Percentiles rank a stretch among this genome's conserved stretches.
These are phyloP conservation scores for Onychomys arenicola DNA, from an alignment of 2,797 vertebrate species.

Conservation along the genomic window DNA sequence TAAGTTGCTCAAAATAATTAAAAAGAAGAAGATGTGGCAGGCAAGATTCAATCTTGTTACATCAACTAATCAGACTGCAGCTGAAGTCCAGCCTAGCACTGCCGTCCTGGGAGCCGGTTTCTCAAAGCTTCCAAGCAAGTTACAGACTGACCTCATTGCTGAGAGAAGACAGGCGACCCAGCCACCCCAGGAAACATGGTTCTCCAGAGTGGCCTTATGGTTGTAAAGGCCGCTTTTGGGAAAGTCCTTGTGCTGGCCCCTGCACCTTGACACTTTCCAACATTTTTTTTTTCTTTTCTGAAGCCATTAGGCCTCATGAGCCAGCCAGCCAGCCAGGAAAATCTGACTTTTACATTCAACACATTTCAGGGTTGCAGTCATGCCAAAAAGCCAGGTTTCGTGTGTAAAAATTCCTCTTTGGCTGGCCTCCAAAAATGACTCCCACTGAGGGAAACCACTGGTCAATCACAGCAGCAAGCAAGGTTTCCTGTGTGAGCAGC, in stretches of 20 bases:
- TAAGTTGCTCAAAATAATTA: neutral
- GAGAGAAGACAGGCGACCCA: neutral
- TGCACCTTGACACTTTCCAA: slow-evolving; percentile 8
- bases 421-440: slow-evolving; percentile 63
- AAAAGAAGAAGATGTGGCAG: neutral
- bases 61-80: neutral
- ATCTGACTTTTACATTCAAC: slow-evolving; percentile 63
- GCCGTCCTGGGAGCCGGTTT: neutral
- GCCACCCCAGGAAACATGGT: neutral
- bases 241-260: neutral
- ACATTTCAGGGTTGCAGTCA: slow-evolving; percentile 31
- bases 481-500: neutral
- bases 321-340: slow-evolving; percentile 60
- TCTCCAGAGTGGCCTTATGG: neutral
- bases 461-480: slow-evolving; percentile 50
- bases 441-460: slow-evolving; percentile 40
- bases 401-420: slow-evolving; percentile 63
- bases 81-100: neutral
- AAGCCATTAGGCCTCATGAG: slow-evolving; percentile 62
- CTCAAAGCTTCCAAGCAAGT: neutral
- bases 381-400: slow-evolving; percentile 45
- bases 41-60: neutral
- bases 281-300: neutral
- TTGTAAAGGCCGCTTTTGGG: neutral
- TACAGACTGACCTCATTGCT: neutral